These are phyloP conservation scores for Notiomystis cincta DNA, from an alignment of 2,113 vertebrate species.

Conservation along the genomic window DNA sequence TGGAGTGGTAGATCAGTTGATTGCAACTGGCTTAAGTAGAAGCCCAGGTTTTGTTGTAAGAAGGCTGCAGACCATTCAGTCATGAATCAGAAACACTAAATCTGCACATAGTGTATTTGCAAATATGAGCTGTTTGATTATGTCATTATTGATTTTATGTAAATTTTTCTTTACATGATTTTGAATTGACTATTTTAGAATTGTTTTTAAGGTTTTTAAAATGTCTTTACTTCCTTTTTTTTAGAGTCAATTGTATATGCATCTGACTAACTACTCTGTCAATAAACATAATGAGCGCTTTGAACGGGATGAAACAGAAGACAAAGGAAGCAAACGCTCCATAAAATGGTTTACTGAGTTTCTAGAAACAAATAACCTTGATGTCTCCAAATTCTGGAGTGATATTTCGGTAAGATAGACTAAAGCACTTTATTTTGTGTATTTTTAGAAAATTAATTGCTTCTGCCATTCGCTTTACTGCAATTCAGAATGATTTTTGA, in stretches of 20 bases:
- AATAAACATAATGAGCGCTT: constrained; percentile 98
- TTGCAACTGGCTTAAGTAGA: background rate
- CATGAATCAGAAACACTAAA: background rate
- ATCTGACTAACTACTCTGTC: constrained; percentile 98
- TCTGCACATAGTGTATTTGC: background rate
- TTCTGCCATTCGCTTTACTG: background rate
- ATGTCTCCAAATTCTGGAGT: constrained; percentile 95
- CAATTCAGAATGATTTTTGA: background rate
- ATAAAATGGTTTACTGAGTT: constrained; percentile 98
- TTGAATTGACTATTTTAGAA: background rate
- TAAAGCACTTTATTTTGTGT: background rate
- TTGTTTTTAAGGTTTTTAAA: background rate
- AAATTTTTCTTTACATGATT: background rate
- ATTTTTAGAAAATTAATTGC: background rate
- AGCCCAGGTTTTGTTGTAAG: background rate
- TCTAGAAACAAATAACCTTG: constrained; percentile 88
- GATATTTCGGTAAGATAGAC: constrained; percentile 91
- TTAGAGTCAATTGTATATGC: constrained; percentile 96
- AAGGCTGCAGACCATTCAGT: background rate
- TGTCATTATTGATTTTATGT: background rate
- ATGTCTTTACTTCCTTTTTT: constrained; percentile 4
- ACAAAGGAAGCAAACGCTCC: constrained; percentile 97
- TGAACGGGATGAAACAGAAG: constrained; percentile 91
- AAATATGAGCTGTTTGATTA: background rate
- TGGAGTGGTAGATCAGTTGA: background rate